phyloP scores from a whole-genome alignment of 2,113 vertebrate species.

The Calypte anna region DNA sequence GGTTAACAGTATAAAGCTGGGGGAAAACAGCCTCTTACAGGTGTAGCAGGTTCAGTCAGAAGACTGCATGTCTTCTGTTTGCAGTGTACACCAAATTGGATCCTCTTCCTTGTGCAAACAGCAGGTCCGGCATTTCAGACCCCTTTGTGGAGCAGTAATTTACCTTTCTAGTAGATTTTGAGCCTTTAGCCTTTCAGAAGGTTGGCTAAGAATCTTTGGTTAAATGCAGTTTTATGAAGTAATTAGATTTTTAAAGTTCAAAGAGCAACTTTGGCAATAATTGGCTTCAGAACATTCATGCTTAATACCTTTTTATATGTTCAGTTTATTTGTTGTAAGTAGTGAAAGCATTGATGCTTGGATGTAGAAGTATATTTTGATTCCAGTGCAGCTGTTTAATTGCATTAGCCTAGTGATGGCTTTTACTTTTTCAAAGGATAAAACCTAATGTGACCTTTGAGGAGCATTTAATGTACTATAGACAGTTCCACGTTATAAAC shows the following conservation, averaged over 20 bases:
- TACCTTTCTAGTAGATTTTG: fast-evolving
- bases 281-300: not conserved
- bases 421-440: not conserved
- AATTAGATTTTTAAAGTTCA: not conserved
- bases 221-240: not conserved
- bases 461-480: fast-evolving
- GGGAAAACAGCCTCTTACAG: not conserved
- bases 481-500: not conserved
- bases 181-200: not conserved
- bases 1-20: not conserved
- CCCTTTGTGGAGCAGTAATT: not conserved
- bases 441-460: not conserved
- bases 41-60: not conserved
- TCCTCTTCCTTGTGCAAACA: not conserved
- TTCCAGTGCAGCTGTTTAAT: not conserved
- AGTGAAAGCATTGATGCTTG: not conserved
- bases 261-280: not conserved
- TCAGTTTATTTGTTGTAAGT: not conserved
- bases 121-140: not conserved
- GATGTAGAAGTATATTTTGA: not conserved
- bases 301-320: not conserved
- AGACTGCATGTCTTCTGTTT: not conserved
- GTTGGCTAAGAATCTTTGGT: not conserved
- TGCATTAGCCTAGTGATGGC: not conserved
- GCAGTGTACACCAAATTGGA: not conserved